Evolutionary conservation across 2,797 vertebrate genomes (phyloP), one percentile per base, ranked within the genome.

Genomic region (Oreonectes daqikongensis): DNA sequence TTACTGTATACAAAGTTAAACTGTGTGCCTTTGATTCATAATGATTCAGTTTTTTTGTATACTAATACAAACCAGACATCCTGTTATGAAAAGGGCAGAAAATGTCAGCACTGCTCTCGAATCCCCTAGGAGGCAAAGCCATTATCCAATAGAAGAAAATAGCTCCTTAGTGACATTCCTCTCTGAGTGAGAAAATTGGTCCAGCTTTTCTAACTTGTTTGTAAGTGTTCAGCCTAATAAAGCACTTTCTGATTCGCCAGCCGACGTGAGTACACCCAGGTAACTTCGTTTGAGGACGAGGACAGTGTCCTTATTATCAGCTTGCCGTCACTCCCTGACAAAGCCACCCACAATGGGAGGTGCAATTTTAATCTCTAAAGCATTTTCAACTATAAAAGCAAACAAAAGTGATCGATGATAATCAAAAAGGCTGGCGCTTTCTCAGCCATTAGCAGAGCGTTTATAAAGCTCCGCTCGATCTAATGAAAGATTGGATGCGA

Each of bases 321-420:
- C 69, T 73, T 52, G 52, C 61, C 20, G 22, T 50, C 70, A 71
- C 55, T 76, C 65, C 20, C 70, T 38, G 75, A 82, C 79, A 82
- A 84, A 85, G 83, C 67, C 66, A 55, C 40, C 80, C 61, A 60
- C 73, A 76, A 82, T 66, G 79, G 77, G 74, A 80, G 77, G 81
- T 77, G 75, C 68, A 77, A 85, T 84, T 85, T 84, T 67, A 84
- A 82, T 82, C 81, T 86, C 77, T 66, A 66, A 63, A 59, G 73
- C 20, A n/a, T 69, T 83, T 85, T 80, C 65, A 72, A 82, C 75
- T 81, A 80, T 83, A 77, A 84, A 85, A 81, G 81, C 80, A 85
- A 85, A 84, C 83, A 84, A 79, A 57, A 85, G 77, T 72, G 52
- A 85, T 85, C 85, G 77, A 77, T 74, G 82, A 70, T 86, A 83